These are phyloP conservation scores for Benitochromis conjunctus DNA, from an alignment of 2,113 vertebrate species.

Conservation along the genomic window DNA sequence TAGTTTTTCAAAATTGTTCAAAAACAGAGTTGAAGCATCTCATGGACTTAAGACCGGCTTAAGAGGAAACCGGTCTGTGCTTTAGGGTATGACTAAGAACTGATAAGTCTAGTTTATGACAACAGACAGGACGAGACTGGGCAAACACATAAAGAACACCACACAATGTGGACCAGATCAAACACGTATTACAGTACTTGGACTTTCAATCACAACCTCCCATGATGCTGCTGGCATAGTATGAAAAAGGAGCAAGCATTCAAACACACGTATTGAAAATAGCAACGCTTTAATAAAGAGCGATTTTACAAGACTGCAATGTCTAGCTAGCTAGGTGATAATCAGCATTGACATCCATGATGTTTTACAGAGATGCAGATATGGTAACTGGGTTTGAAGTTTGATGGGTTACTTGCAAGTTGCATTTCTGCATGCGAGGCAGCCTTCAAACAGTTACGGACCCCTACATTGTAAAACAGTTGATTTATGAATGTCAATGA, in stretches of 20 bases:
- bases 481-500: slow-evolving; percentile 70
- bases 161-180: slow-evolving; percentile 64
- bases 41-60: slow-evolving; percentile 18
- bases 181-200: slow-evolving; percentile 71
- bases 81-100: slow-evolving; percentile 23
- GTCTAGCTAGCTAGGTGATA: slow-evolving; percentile 69
- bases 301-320: slow-evolving; percentile 73
- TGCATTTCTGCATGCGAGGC: slow-evolving; percentile 66
- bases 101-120: slow-evolving; percentile 34
- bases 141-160: slow-evolving; percentile 64
- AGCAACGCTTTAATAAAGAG: slow-evolving; percentile 75
- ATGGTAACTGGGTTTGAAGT: slow-evolving; percentile 67
- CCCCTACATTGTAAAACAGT: slow-evolving; percentile 62
- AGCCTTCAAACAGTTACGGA: slow-evolving; percentile 69
- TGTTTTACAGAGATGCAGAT: slow-evolving; percentile 67
- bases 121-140: slow-evolving; percentile 61
- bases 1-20: background rate
- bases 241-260: slow-evolving; percentile 69
- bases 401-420: slow-evolving; percentile 58
- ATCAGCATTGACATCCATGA: slow-evolving; percentile 66
- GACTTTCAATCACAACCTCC: slow-evolving; percentile 58
- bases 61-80: slow-evolving; percentile 29
- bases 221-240: slow-evolving; percentile 62
- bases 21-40: slow-evolving; percentile 9
- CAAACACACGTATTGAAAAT: slow-evolving; percentile 72